Evolutionary conservation across 2,113 vertebrate species (phyloP), one percentile per base, ranked within the genome.

Genomic region (Sceloporus undulatus): DNA sequence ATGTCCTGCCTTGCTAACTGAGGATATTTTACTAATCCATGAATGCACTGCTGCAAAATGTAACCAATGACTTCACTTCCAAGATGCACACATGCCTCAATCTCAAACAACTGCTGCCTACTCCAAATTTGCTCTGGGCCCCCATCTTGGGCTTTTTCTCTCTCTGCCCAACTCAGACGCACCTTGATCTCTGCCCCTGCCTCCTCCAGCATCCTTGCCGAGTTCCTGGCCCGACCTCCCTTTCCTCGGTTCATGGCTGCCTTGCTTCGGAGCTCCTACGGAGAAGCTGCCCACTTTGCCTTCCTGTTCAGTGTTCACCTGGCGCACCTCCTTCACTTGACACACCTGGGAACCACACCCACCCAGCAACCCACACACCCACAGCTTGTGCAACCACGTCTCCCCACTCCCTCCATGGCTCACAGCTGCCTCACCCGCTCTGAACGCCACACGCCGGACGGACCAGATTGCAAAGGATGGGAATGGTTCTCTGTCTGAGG

Each of bases 181-280:
- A 87, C 87, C 87, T 88, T 25, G 21, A 19, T 65, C 21, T 84
- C 87, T 8, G 74, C n/a, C 1, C 81, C 81, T 0, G 73, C 14
- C 18, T 78, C 87, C 62, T 68, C 81, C 62, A 78, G 23, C 0
- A 9, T 73, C 62, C 18, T 83, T 71, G 71, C 52, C 48, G 78
- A 9, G 66, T 9, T 74, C 70, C 79, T 74, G 56, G 11, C 34
- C 2, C 74, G 59, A 0, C 59, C n/a, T 1, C 42, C 65, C 10
- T 52, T 88, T n/a, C 73, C 74, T 29, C 81, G 87, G 74, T 18
- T 84, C 87, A 88, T 88, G 87, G 42, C 42, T 13, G 9, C 34
- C 68, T 11, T 10, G 21, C 29, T 40, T 54, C 42, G 11, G 3
- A 4, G 29, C 5, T 21, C 73, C 74, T 34, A 8, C 3, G 0